Percentiles rank a stretch among this genome's conserved stretches.
phyloP scores from a whole-genome alignment of 1,140 invertebrate species.

The Nomia melanderi region DNA sequence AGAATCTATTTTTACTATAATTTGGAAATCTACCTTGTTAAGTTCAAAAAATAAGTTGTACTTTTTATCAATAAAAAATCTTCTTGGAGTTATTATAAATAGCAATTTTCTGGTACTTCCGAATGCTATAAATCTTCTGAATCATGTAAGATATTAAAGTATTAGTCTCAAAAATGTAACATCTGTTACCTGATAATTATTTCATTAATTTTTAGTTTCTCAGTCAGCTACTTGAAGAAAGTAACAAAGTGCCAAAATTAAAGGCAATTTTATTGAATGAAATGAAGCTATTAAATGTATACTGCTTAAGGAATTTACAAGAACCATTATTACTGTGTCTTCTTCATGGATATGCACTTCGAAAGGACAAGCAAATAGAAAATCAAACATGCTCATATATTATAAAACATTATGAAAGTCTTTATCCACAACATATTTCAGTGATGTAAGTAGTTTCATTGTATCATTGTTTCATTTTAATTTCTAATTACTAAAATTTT shows the following conservation, averaged over 20 bases:
- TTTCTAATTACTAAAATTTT: constrained; percentile 3
- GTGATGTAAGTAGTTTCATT: constrained; percentile 39
- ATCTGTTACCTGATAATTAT: constrained; percentile 17
- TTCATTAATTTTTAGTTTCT: constrained; percentile 60
- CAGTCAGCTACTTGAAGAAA: constrained; percentile 62
- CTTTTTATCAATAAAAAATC: constrained; percentile 57
- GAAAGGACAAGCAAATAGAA: constrained; percentile 69
- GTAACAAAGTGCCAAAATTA: constrained; percentile 60
- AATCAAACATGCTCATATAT: constrained; percentile 57
- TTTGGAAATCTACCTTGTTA: constrained; percentile 67
- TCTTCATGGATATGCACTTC: constrained; percentile 65
- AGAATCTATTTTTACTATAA: constrained; percentile 56
- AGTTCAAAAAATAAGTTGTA: constrained; percentile 69
- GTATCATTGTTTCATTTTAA: neutral
- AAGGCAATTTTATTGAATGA: constrained; percentile 65
- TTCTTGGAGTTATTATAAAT: constrained; percentile 61
- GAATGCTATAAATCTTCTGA: constrained; percentile 15
- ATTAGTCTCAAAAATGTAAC: neutral
- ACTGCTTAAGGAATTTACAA: constrained; percentile 38
- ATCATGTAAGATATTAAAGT: constrained; percentile 55
- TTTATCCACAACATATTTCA: constrained; percentile 41
- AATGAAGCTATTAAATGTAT: constrained; percentile 50
- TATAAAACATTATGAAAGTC: constrained; percentile 33
- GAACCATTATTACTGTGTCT: constrained; percentile 63
- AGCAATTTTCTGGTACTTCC: constrained; percentile 50